phyloP scores from a whole-genome alignment of 1,140 invertebrate species.

The Diorhabda sublineata region DNA sequence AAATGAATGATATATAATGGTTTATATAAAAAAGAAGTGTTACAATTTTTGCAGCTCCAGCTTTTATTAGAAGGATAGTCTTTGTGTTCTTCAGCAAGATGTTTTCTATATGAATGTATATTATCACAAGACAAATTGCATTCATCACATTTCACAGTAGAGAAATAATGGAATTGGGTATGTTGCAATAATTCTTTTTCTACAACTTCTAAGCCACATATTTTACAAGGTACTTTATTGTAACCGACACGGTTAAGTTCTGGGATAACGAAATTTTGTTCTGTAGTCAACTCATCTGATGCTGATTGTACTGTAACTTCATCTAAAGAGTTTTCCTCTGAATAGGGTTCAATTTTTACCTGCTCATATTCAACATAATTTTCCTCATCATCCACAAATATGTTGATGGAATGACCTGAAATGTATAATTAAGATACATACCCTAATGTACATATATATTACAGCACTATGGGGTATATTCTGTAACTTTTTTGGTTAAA shows the following conservation, averaged over 20 bases:
- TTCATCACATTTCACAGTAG: conserved; percentile 10
- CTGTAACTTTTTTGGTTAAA: no score
- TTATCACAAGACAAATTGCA: conserved; percentile 3
- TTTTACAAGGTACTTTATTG: conserved; percentile 16
- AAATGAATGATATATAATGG: conserved; percentile 11
- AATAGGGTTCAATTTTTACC: background rate
- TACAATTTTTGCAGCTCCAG: conserved; percentile 12
- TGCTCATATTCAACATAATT: background rate
- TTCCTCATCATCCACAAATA: background rate
- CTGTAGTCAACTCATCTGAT: background rate
- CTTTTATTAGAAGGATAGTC: background rate
- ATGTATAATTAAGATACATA: no score
- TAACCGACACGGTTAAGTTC: background rate
- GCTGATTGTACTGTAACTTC: background rate
- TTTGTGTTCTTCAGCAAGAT: conserved; percentile 1
- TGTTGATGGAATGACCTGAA: no score
- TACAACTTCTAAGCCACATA: conserved; percentile 4
- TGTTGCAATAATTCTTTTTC: conserved; percentile 10
- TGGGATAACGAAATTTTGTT: background rate
- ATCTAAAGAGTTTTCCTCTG: conserved; percentile 3
- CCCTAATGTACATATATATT: no score
- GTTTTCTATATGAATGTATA: conserved; percentile 14
- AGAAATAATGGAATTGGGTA: conserved; percentile 7
- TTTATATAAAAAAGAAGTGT: conserved; percentile 10
- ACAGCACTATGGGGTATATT: no score